These are phyloP conservation scores for Ips nitidus DNA, from an alignment of 1,140 invertebrate species.

Conservation along the genomic window DNA sequence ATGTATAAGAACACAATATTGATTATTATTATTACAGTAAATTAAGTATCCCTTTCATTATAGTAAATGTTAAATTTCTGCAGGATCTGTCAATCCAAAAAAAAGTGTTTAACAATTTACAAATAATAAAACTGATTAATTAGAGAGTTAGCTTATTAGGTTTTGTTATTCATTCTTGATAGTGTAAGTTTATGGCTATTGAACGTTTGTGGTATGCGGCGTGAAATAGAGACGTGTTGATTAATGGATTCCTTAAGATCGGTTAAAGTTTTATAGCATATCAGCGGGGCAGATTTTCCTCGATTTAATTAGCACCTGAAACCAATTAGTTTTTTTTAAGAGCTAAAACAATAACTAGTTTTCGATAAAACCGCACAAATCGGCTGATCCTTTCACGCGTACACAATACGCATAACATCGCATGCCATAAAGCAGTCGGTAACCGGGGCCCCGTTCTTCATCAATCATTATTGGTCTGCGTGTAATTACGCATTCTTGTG, in stretches of 20 bases:
- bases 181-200: too few relatives aligned
- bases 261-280: not conserved
- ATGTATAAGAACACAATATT: constrained; percentile 21
- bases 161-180: too few relatives aligned
- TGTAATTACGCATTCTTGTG: constrained; percentile 22
- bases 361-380: not conserved
- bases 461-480: constrained; percentile 31
- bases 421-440: constrained; percentile 20
- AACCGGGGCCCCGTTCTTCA: constrained; percentile 18
- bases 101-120: not conserved
- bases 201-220: too few relatives aligned
- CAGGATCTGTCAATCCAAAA: not conserved
- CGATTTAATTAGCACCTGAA: not conserved
- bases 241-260: not conserved
- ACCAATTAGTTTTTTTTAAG: not conserved
- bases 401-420: constrained; percentile 19
- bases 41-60: constrained; percentile 11
- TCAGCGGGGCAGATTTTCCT: not conserved
- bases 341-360: not conserved
- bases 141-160: too few relatives aligned
- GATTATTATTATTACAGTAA: not conserved
- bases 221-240: not conserved
- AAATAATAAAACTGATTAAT: too few relatives aligned
- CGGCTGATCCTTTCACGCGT: not conserved
- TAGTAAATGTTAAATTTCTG: not conserved